Conservation (phyloP, 2,888 invertebrate species). For the Polietes domitor region DNA sequence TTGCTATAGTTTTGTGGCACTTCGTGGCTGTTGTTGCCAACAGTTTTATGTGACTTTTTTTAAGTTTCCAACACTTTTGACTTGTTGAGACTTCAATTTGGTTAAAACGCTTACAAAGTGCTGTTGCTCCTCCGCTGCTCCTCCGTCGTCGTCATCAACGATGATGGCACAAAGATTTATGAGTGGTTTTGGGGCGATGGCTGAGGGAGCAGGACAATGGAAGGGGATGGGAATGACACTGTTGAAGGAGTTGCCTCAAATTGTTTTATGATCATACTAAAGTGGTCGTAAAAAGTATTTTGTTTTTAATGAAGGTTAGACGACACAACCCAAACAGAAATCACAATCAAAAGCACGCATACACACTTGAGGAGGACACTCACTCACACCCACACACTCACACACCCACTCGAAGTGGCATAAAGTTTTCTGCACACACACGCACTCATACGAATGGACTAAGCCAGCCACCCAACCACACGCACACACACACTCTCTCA, state of each 20-base stretch:
- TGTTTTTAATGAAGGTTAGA: constrained; percentile 50
- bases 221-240: neutral
- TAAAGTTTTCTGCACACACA: neutral
- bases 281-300: constrained; percentile 38
- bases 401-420: neutral
- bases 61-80: constrained; percentile 20
- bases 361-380: constrained; percentile 8
- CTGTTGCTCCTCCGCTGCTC: neutral
- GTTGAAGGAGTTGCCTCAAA: constrained; percentile 1
- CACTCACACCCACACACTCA: neutral
- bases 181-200: neutral
- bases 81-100: constrained; percentile 34
- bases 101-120: constrained; percentile 43
- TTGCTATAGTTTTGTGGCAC: constrained; percentile 19
- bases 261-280: constrained; percentile 43
- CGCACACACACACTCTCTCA: neutral
- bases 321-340: constrained; percentile 27
- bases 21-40: neutral
- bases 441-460: neutral
- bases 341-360: constrained; percentile 17
- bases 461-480: neutral
- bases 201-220: neutral
- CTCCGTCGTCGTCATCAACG: neutral
- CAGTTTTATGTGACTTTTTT: neutral
- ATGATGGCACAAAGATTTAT: neutral